Evolutionary conservation across 2,797 vertebrate genomes (phyloP), one percentile per base, ranked within the genome.

Genomic region (Pipistrellus pipistrellus): DNA sequence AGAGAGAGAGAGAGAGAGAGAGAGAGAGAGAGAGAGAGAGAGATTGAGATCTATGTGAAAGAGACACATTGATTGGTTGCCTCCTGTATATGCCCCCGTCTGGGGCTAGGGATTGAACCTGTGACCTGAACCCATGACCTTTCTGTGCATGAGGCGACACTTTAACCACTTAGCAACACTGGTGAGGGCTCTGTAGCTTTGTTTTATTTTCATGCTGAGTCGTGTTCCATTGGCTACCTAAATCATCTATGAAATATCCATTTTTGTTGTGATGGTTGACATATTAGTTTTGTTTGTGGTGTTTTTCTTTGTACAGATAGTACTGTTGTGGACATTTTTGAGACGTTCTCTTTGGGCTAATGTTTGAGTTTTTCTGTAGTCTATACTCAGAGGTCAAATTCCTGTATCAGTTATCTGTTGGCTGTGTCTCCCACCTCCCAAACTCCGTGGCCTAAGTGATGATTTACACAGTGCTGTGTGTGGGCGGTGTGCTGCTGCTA

Each of bases 281-380:
- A 59, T 80, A 55, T 38, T 82, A 32, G 44, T 72, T 92, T 38
- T 25, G 38, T 41, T 51, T 55, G 15, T 21, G 8, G 15, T 89
- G 35, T 75, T 73, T 90, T 92, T 90, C 4, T 25, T 92, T 88
- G 85, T 64, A 71, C 8, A 69, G 85, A 91, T 41, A 73, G 4
- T 64, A 20, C 46, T 8, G 4, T 35, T 4, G 35, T 46, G 17
- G 17, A 55, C 77, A 68, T 92, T 77, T 55, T 80, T 82, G 8
- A 88, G 35, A 46, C 6, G 68, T 90, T 88, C 57, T 82, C 35
- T 94, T 51, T 59, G 32, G 41, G 48, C 44, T 48, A 38, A 83
- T 71, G n/a, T 90, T 30, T 82, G 51, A 83, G n/a, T 75, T 92
- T 94, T 69, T 90, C 57, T 75, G 38, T 75, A 48, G 25, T 71